A percentile compares a stretch with the other conserved stretches of the same genome.
Conservation (phyloP, 2,797 vertebrate species). For the Labeo calbasu region DNA sequence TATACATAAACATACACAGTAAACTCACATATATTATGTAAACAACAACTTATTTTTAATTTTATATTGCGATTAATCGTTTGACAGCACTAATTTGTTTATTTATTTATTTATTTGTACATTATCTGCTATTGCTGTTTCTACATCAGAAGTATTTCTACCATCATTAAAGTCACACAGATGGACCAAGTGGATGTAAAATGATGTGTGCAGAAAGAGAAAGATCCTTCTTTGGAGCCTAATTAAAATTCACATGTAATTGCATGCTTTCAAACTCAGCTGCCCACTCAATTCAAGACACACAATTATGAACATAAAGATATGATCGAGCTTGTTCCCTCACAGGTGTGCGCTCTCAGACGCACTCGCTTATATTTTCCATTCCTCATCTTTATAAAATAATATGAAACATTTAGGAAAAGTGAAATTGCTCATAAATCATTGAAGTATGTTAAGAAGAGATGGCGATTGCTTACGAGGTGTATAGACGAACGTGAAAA, state of each 20-base stretch:
- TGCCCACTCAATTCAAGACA: slow-evolving; percentile 24
- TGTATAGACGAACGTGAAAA: neutral
- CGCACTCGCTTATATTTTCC: neutral
- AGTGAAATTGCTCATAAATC: neutral
- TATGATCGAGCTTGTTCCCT: neutral
- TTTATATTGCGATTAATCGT: too few species aligned
- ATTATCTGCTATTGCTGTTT: neutral
- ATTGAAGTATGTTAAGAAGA: neutral
- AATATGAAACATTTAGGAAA: too few species aligned
- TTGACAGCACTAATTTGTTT: too few species aligned
- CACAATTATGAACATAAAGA: slow-evolving; percentile 20
- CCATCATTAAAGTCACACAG: neutral
- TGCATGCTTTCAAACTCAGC: slow-evolving; percentile 56
- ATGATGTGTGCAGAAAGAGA: slow-evolving; percentile 10
- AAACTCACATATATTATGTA: too few species aligned
- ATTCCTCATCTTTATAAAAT: neutral
- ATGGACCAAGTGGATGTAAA: slow-evolving; percentile 13
- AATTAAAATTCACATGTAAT: slow-evolving; percentile 59
- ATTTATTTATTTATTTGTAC: too few species aligned
- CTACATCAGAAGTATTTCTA: neutral
- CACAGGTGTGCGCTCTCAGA: neutral
- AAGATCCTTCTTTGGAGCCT: slow-evolving; percentile 28
- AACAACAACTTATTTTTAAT: too few species aligned
- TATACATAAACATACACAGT: too few species aligned
- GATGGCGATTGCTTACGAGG: neutral